Base-by-base conservation (phyloP, 2,888 invertebrate species). In the Drosophila buzzatii region DNA sequence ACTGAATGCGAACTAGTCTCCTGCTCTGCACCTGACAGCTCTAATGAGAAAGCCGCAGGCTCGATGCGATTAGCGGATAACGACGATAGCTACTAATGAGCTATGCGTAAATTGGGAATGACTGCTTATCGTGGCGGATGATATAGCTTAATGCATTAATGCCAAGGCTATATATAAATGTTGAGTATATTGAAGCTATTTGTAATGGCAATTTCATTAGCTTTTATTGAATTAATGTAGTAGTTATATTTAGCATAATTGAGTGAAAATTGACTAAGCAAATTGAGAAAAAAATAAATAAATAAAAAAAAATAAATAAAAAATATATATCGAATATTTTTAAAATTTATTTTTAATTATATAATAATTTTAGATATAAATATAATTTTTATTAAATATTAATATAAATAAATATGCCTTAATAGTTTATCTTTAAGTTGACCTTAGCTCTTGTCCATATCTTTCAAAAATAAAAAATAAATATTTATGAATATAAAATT, bases 41-140 rank as follows among this genome's bases (percentile, higher is more conserved):
- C 44, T 58, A 65, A 64, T 74, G 37, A 41, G 31, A 61, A 47
- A 47, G 39, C 49, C 33, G 2, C n/a, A 33, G 18, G 0, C 33
- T 18, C 12, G 70, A 74, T 73, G 7, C 63, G 62, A 63, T 63
- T 12, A 1, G 0, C 4, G n/a, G 55, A 67, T 76, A 35, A 3
- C n/a, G 3, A 9, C 10, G 66, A 66, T 71, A 49, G 16, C 4
- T 2, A n/a, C 47, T 76, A 71, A 76, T 76, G 62, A 71, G 31
- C 56, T 47, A 51, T 41, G 37, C 35, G 10, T n/a, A 12, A 37
- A 45, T 23, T n/a, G n/a, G 23, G 1, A 0, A 7, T 16, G 45
- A 10, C 9, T 18, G 8, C 0, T 5, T 41, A 41, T 31, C 33
- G 16, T 9, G 20, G 27, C 18, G 2, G 55, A 5, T 41, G 41